Evolutionary conservation across 2,888 invertebrate species (phyloP).

Genomic region (Margaritifera margaritifera): DNA sequence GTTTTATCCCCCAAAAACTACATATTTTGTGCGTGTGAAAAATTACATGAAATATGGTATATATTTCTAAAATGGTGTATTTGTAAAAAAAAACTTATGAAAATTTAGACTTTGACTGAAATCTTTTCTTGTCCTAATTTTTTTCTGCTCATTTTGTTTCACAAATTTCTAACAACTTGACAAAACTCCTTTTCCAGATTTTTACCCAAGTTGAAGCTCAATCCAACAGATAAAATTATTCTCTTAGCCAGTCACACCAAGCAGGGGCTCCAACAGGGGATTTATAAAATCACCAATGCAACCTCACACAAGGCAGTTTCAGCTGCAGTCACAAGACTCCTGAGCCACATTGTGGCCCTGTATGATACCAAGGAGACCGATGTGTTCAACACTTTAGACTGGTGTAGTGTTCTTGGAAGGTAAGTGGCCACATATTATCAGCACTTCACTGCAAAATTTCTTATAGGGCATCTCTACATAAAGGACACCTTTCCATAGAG

Average conservation of each 20-base stretch:
- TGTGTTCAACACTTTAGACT: constrained; percentile 53
- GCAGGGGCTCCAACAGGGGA: constrained; percentile 53
- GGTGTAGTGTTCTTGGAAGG: constrained; percentile 62
- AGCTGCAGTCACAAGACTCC: constrained; percentile 47
- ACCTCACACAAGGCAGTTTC: constrained; percentile 61
- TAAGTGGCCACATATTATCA: constrained; percentile 29
- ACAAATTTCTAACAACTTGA: no score
- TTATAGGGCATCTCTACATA: no score
- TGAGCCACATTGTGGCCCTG: constrained; percentile 46
- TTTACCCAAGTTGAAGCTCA: constrained; percentile 52
- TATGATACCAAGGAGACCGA: constrained; percentile 33
- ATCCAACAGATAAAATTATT: constrained; percentile 48
- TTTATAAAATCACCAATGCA: constrained; percentile 63
- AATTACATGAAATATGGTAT: no score
- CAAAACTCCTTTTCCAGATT: constrained; percentile 41
- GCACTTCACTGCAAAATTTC: no score
- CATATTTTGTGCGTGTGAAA: no score
- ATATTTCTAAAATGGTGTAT: no score
- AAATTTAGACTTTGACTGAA: no score
- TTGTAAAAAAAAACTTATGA: no score
- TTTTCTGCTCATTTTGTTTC: no score
- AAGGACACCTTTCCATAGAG: no score
- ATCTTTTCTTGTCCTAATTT: no score
- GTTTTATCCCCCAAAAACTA: no score
- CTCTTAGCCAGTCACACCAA: constrained; percentile 53